Evolutionary conservation across 2,113 vertebrate genomes (phyloP), one percentile per base, ranked within the genome.

Genomic region (Pollachius pollachius): DNA sequence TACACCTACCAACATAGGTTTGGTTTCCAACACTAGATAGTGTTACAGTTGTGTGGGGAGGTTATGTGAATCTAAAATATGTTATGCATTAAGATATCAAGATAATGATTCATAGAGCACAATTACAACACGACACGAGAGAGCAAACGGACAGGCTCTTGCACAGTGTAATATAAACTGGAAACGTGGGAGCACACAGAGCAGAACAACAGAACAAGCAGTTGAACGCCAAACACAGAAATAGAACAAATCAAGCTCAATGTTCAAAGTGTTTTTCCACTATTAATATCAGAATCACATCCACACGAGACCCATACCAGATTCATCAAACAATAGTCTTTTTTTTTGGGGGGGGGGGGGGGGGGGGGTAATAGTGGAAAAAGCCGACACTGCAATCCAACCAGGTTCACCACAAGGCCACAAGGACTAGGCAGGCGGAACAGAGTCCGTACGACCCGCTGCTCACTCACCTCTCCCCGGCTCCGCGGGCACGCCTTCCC

Each of bases 381-480:
- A 52, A 59, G 5, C 21, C 19, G 69, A 69, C 65, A 66, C 60
- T 59, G 23, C 11, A 21, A 72, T 62, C 25, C 27, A 57, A 48
- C 41, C 41, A 48, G 41, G 12, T 48, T 48, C 41, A 48, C 41
- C 41, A 48, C 41, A 48, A 9, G 41, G 41, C 41, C 41, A 48
- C 41, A 48, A 48, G 41, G 41, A 48, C 41, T 48, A 48, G 41
- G 41, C 41, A 13, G 41, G 41, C 41, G 11, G 9, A 48, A 48
- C 41, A 12, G 59, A 19, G 37, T 77, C 73, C 8, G 41, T 48
- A 48, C 12, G 41, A 48, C 41, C 41, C 12, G 41, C 8, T 64
- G 30, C 17, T 9, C 79, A 94, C 96, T 97, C 87, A 97, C 94
- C 94, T 69, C 76, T 90, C 74, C 87, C 86, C 34, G 64, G 68